phyloP scores from a whole-genome alignment of 92 coral and sea anemone genomes.

The Umimayanthus kanabou region DNA sequence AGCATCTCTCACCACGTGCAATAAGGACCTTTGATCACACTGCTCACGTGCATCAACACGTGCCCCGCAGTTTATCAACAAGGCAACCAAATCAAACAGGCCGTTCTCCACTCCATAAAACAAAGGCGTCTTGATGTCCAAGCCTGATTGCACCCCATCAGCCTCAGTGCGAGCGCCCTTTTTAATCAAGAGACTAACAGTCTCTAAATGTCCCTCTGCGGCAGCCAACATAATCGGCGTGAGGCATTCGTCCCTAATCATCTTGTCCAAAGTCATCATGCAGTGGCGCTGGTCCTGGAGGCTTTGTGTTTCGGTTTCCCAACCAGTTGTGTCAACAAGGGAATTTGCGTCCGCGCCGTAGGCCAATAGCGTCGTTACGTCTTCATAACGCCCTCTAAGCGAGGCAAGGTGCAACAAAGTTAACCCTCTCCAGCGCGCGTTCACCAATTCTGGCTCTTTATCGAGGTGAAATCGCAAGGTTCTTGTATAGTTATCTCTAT shows the following conservation, averaged over 20 bases:
- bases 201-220: background rate
- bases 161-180: conserved; percentile 21
- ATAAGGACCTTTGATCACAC: conserved; percentile 1
- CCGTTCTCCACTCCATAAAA: conserved; percentile 34
- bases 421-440: conserved; percentile 20
- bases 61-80: conserved; percentile 30
- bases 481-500: background rate
- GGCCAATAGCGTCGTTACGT: conserved; percentile 13
- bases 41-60: conserved; percentile 9
- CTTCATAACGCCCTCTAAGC: conserved; percentile 11
- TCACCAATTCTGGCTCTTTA: conserved; percentile 15
- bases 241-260: background rate
- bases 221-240: conserved; percentile 37
- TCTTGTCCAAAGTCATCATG: background rate
- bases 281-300: background rate
- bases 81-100: conserved; percentile 1
- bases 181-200: background rate
- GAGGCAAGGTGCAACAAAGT: conserved; percentile 33
- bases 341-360: conserved; percentile 32
- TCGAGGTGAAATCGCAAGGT: conserved; percentile 17
- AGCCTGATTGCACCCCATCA: background rate
- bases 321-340: background rate
- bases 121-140: conserved; percentile 15
- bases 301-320: background rate
- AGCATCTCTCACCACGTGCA: conserved; percentile 33